These are phyloP conservation scores for Gastrophysa polygoni DNA, from an alignment of 2,888 invertebrate species.

Conservation along the genomic window DNA sequence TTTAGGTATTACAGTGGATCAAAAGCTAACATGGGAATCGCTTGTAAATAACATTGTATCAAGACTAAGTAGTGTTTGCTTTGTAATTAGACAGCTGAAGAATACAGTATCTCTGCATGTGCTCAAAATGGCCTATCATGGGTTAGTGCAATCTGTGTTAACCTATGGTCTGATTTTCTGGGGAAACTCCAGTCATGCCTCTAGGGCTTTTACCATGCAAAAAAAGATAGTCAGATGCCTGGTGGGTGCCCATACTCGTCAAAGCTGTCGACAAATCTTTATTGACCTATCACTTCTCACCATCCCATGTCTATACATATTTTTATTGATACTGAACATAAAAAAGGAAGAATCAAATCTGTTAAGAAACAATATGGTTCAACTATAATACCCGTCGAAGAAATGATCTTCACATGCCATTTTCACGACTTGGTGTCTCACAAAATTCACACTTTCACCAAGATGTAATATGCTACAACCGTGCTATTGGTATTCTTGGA, in stretches of 20 bases:
- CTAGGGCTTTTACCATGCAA: too few relatives aligned
- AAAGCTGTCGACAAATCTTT: not conserved
- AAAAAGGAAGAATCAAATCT: not conserved
- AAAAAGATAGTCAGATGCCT: too few relatives aligned
- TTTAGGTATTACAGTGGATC: not conserved
- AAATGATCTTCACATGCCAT: not conserved
- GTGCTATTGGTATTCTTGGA: not conserved
- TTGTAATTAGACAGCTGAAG: not conserved
- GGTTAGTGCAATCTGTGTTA: not conserved
- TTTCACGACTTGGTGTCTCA: not conserved
- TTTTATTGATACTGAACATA: not conserved
- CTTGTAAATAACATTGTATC: not conserved
- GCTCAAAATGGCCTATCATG: not conserved
- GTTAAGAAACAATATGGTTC: not conserved
- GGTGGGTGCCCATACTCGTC: too few relatives aligned
- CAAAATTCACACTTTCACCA: not conserved
- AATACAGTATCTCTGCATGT: not conserved
- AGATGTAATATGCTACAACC: not conserved
- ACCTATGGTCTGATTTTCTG: constrained; percentile 1
- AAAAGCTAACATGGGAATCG: not conserved
- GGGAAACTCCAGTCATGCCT: not conserved
- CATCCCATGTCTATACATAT: not conserved
- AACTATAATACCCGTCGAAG: not conserved
- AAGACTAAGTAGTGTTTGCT: not conserved
- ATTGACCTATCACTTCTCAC: not conserved